phyloP scores from a whole-genome alignment of 2,888 invertebrate species.

The Muschampia plurimacula region DNA sequence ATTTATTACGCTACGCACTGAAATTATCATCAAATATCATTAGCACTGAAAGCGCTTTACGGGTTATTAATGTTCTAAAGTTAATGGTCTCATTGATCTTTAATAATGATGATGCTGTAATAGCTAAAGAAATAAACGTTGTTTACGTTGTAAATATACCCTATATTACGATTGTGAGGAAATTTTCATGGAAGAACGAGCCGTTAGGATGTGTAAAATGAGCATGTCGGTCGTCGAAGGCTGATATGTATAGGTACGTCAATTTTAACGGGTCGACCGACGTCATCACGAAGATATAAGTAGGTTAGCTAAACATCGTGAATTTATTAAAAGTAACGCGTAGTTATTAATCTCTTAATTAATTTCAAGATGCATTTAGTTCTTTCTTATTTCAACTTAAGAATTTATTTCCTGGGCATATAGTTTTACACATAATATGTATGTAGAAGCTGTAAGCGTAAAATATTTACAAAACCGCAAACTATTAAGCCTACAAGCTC shows the following conservation, averaged over 20 bases:
- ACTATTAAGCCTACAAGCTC: neutral
- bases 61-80: conserved; percentile 23
- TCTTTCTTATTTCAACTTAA: too few relatives aligned
- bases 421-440: neutral
- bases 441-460: neutral
- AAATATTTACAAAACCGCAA: neutral
- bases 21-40: too few relatives aligned
- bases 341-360: neutral
- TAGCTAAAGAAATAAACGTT: neutral
- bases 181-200: neutral
- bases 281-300: neutral
- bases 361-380: too few relatives aligned
- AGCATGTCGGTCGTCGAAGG: neutral
- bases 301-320: neutral
- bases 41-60: conserved; percentile 29
- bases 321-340: neutral
- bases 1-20: conserved; percentile 42
- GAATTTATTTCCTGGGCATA: too few relatives aligned
- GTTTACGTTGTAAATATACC: neutral
- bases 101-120: neutral
- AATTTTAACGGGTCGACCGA: neutral
- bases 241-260: neutral
- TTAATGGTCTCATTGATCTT: conserved; percentile 11
- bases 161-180: neutral
- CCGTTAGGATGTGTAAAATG: neutral